Conservation (phyloP, 2,888 invertebrate genomes). For the Zele albiditarsus region DNA sequence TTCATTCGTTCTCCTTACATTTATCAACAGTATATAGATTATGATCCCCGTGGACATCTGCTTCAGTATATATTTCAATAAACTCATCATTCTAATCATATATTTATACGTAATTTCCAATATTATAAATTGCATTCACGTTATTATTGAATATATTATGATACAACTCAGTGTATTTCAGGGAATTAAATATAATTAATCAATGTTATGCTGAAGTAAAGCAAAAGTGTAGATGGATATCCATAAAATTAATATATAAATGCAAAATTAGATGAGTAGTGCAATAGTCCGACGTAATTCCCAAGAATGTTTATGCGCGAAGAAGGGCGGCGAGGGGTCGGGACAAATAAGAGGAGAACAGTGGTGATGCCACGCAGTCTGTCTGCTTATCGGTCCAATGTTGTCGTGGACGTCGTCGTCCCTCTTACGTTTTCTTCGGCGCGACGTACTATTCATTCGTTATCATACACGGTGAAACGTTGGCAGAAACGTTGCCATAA, state of each 20-base stretch:
- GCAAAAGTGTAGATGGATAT: background rate
- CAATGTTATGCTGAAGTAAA: background rate
- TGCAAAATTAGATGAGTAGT: background rate
- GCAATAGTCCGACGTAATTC: background rate
- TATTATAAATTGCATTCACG: background rate
- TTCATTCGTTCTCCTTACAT: background rate
- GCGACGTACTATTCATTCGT: background rate
- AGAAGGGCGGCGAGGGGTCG: background rate
- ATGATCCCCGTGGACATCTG: background rate
- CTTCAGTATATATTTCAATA: background rate
- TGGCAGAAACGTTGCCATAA: too few species aligned
- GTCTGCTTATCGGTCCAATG: slow-evolving; percentile 50
- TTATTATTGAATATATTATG: background rate
- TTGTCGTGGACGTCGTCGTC: background rate
- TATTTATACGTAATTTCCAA: background rate
- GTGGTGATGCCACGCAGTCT: slow-evolving; percentile 58
- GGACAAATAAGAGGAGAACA: slow-evolving; percentile 4
- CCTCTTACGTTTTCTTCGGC: background rate
- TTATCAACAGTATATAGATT: background rate
- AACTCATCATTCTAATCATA: background rate
- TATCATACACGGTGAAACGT: background rate
- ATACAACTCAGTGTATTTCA: background rate
- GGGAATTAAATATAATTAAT: background rate
- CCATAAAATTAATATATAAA: background rate
- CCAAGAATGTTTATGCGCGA: background rate